A percentile compares a stretch with the other conserved stretches of the same genome.
These are phyloP conservation scores for Dendroctonus ponderosae DNA, from an alignment of 1,140 invertebrate species.

Conservation along the genomic window DNA sequence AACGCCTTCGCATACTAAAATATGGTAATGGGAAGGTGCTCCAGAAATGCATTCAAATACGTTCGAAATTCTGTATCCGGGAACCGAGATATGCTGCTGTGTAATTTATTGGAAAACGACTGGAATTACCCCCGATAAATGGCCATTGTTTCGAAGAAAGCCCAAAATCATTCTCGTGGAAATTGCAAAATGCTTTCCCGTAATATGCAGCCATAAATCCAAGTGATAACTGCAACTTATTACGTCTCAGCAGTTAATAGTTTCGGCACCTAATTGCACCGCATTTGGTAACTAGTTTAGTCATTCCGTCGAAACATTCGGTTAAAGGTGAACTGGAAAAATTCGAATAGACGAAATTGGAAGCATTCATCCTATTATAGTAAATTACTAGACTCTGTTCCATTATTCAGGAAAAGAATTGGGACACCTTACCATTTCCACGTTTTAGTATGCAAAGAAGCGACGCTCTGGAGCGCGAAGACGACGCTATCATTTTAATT, in stretches of 20 bases:
- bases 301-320: too few relatives aligned
- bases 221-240: too few relatives aligned
- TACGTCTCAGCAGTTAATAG: too few relatives aligned
- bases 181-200: slow-evolving; percentile 2
- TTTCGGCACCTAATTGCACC: too few relatives aligned
- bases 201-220: too few relatives aligned
- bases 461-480: background rate
- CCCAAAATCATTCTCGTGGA: background rate
- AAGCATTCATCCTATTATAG: background rate
- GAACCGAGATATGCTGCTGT: background rate
- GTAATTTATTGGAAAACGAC: slow-evolving; percentile 20
- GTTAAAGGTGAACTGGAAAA: too few relatives aligned
- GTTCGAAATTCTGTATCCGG: slow-evolving; percentile 19
- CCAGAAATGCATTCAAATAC: slow-evolving; percentile 15
- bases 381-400: slow-evolving; percentile 2
- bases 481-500: slow-evolving; percentile 4
- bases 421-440: slow-evolving; percentile 5
- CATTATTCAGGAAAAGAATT: slow-evolving; percentile 10
- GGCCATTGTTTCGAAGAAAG: slow-evolving; percentile 20
- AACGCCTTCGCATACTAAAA: slow-evolving; percentile 30
- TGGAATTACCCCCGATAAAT: slow-evolving; percentile 16
- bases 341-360: too few relatives aligned
- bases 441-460: slow-evolving; percentile 12
- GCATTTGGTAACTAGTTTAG: too few relatives aligned
- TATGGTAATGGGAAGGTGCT: slow-evolving; percentile 30